Percentiles rank a stretch among this genome's conserved stretches.
These are phyloP conservation scores for Helicolenus hilgendorfi DNA, from an alignment of 2,797 vertebrate species.

Conservation along the genomic window DNA sequence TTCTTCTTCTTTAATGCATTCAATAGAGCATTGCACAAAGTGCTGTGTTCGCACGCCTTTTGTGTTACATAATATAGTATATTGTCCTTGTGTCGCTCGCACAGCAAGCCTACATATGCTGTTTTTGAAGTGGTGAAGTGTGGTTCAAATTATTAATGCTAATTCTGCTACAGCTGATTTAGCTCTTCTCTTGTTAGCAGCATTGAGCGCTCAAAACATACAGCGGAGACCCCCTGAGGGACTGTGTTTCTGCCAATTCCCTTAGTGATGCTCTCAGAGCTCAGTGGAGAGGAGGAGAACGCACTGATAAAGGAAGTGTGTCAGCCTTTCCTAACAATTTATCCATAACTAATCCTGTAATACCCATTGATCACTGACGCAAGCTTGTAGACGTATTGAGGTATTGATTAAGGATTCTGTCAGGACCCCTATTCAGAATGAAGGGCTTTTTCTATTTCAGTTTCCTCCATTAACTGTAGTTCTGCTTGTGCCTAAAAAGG, in stretches of 20 bases:
- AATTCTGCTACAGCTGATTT: slow-evolving; percentile 68
- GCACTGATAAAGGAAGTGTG: slow-evolving; percentile 66
- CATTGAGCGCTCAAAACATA: slow-evolving; percentile 55
- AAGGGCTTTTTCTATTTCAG: not conserved
- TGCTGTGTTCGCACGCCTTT: slow-evolving; percentile 20
- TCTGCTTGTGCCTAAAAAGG: not conserved
- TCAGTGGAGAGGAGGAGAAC: slow-evolving; percentile 4
- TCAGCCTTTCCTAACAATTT: slow-evolving; percentile 54
- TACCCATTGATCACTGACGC: slow-evolving; percentile 62
- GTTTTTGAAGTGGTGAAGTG: slow-evolving; percentile 61
- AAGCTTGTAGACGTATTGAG: slow-evolving; percentile 32
- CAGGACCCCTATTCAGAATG: slow-evolving; percentile 25
- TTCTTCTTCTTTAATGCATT: slow-evolving; percentile 41
- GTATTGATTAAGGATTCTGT: slow-evolving; percentile 54
- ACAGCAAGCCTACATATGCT: slow-evolving; percentile 24
- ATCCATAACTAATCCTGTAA: slow-evolving; percentile 70
- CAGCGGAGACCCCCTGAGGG: slow-evolving; percentile 45
- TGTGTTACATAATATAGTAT: slow-evolving; percentile 41
- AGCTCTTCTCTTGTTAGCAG: slow-evolving; percentile 67
- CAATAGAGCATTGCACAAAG: slow-evolving; percentile 26
- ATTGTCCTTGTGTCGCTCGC: slow-evolving; percentile 34
- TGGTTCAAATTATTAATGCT: slow-evolving; percentile 66
- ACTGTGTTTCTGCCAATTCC: slow-evolving; percentile 50
- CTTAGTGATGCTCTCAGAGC: slow-evolving; percentile 57
- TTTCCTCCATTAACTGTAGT: not conserved